A percentile compares a stretch with the other conserved stretches of the same genome.
Evolutionary conservation across 2,113 vertebrate genomes (phyloP).

Genomic region (Oplegnathus fasciatus): DNA sequence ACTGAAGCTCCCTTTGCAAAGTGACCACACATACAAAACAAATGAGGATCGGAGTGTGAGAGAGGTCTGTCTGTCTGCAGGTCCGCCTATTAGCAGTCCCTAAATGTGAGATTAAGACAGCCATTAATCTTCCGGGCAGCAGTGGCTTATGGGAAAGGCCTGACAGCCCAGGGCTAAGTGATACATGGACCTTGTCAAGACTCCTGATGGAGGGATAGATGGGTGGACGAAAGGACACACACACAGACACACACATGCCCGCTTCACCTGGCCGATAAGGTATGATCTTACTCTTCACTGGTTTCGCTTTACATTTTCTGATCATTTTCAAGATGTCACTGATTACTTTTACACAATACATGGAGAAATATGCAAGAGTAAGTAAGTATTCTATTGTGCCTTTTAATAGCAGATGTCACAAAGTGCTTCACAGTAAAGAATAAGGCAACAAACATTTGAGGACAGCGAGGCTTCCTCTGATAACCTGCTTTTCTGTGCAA

Average conservation of each 20-base stretch:
- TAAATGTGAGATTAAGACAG: conserved; percentile 59
- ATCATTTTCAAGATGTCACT: too few species aligned
- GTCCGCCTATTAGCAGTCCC: conserved; percentile 62
- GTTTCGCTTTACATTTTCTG: too few species aligned
- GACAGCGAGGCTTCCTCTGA: neutral
- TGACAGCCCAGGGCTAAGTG: conserved; percentile 72
- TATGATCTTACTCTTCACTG: too few species aligned
- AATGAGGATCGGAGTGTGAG: neutral
- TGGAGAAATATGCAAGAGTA: too few species aligned
- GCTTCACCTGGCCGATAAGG: conserved; percentile 1
- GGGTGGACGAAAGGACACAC: conserved; percentile 38
- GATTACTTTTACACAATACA: too few species aligned
- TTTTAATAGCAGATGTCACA: too few species aligned
- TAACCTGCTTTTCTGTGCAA: neutral
- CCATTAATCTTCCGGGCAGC: conserved; percentile 75
- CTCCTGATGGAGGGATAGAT: conserved; percentile 70
- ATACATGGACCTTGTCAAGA: conserved; percentile 75
- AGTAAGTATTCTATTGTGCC: too few species aligned
- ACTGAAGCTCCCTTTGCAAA: neutral
- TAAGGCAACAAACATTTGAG: neutral
- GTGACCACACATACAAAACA: conserved; percentile 9
- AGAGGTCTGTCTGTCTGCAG: conserved; percentile 40
- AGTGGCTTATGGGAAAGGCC: conserved; percentile 59
- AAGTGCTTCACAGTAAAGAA: neutral
- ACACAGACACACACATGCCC: conserved; percentile 6